Evolutionary conservation across 2,888 invertebrate species (phyloP).

Genomic region (Athrips mouffetella): DNA sequence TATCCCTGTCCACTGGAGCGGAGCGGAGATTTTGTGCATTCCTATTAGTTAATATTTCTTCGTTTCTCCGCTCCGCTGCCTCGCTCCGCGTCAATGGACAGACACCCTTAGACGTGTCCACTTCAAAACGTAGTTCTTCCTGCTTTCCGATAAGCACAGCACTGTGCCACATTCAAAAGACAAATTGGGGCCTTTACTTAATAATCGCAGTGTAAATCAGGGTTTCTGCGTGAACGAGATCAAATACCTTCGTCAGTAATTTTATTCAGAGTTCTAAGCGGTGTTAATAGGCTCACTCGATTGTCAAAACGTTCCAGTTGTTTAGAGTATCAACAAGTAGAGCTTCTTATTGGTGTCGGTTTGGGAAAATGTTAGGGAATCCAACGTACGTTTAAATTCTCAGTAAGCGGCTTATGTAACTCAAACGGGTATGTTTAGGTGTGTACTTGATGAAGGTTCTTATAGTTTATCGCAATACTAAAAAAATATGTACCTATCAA

Average conservation of each 20-base stretch:
- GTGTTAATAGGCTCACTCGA: conserved; percentile 5
- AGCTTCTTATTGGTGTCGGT: neutral
- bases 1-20: too few species aligned
- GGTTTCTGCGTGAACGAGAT: conserved; percentile 29
- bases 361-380: too few species aligned
- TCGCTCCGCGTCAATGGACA: too few species aligned
- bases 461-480: too few species aligned
- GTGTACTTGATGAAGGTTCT: too few species aligned
- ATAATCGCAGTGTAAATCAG: conserved; percentile 40
- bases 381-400: too few species aligned
- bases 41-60: too few species aligned
- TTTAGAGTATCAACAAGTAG: conserved; percentile 2
- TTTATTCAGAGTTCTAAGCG: conserved; percentile 24
- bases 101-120: neutral
- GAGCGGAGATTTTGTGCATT: too few species aligned
- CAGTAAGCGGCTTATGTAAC: too few species aligned
- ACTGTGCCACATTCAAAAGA: conserved; percentile 34
- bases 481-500: too few species aligned
- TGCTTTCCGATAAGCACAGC: neutral
- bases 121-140: neutral
- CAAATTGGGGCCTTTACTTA: conserved; percentile 46
- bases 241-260: conserved; percentile 31
- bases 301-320: neutral
- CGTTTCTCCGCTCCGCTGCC: too few species aligned
- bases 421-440: too few species aligned